phyloP scores from a whole-genome alignment of 2,113 vertebrate species.

The Budorcas taxicolor region DNA sequence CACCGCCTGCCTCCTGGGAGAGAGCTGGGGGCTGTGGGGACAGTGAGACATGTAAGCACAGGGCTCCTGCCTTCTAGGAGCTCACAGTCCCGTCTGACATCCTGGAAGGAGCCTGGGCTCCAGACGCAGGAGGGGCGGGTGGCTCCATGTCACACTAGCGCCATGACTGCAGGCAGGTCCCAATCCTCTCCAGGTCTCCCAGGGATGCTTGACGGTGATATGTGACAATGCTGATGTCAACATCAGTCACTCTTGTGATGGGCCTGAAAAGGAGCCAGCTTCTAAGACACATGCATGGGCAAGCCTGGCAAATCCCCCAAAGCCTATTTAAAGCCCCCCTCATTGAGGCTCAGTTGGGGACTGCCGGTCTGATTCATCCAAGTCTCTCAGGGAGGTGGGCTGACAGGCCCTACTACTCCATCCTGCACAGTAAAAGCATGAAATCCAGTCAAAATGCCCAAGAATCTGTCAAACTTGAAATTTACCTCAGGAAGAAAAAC shows the following conservation, averaged over 20 bases:
- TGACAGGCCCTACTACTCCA: fast-evolving
- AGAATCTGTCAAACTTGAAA: background rate
- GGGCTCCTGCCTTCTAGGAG: background rate
- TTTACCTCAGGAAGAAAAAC: no score
- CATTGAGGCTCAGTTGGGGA: background rate
- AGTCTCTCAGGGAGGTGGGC: fast-evolving
- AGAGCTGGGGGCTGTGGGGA: fast-evolving
- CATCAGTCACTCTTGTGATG: fast-evolving
- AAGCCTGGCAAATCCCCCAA: fast-evolving
- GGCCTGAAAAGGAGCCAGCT: background rate
- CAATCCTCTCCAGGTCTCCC: background rate
- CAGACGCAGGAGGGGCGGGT: fast-evolving
- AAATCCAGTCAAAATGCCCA: background rate
- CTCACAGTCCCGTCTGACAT: fast-evolving
- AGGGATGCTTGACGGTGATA: background rate
- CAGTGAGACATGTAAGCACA: fast-evolving
- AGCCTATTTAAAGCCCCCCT: fast-evolving
- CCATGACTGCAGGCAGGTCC: fast-evolving
- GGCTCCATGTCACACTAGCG: fast-evolving
- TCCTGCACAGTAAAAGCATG: background rate
- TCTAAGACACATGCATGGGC: fast-evolving
- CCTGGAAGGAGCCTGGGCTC: fast-evolving
- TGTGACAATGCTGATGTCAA: fast-evolving
- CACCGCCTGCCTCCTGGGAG: fast-evolving
- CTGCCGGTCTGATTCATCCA: fast-evolving